Conservation (phyloP, 2,113 vertebrate species). For the Chloropsis cyanopogon region DNA sequence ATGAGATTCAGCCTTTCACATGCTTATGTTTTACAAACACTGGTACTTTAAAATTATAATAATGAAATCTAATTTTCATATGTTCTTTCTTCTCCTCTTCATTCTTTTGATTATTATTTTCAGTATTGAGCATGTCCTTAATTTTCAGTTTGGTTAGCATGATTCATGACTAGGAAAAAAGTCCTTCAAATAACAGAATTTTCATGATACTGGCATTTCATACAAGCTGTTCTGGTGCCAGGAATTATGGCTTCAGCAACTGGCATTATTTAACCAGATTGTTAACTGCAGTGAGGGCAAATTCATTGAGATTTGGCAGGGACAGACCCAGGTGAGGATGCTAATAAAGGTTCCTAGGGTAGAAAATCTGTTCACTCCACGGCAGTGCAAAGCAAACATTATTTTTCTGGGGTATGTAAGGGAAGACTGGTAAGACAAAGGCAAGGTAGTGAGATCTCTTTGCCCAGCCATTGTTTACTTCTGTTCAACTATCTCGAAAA, state of each 20-base stretch:
- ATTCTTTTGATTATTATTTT: conserved; percentile 46
- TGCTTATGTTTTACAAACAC: conserved; percentile 65
- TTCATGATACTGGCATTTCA: neutral
- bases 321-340: neutral
- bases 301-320: neutral
- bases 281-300: neutral
- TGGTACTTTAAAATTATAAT: conserved; percentile 62
- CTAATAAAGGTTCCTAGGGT: neutral
- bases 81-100: conserved; percentile 38
- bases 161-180: neutral
- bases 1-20: conserved; percentile 71
- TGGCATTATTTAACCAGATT: neutral
- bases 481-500: neutral
- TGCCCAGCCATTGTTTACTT: neutral
- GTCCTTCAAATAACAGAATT: neutral
- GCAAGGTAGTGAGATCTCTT: neutral
- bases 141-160: conserved; percentile 10
- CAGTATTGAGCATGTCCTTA: conserved; percentile 17
- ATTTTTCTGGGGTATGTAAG: neutral
- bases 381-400: neutral
- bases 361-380: neutral
- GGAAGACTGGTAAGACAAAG: neutral
- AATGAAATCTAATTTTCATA: conserved; percentile 43
- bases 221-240: neutral
- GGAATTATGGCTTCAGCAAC: neutral